Conservation (phyloP, 1,140 invertebrate genomes). For the Lepidostoma basale region DNA sequence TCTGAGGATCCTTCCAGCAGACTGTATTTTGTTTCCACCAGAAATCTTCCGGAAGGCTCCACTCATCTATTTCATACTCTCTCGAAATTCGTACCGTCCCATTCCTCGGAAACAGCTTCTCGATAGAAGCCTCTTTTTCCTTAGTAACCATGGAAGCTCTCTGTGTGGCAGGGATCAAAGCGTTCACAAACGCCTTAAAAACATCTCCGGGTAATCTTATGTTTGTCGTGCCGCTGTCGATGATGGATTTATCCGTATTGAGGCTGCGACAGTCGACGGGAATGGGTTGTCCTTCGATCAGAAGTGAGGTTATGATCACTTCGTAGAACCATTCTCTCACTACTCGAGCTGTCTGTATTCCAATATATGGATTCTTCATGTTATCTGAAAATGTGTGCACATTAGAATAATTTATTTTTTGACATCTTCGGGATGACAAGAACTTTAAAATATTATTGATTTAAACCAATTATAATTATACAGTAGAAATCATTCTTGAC, state of each 20-base stretch:
- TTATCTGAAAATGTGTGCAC: conserved; percentile 30
- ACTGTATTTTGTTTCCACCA: conserved; percentile 34
- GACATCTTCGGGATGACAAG: too few relatives aligned
- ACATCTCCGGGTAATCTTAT: conserved; percentile 37
- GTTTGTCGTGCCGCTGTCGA: conserved; percentile 45
- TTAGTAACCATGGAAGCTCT: not conserved
- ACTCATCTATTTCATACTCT: conserved; percentile 15
- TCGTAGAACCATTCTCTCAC: conserved; percentile 45
- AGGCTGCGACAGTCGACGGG: conserved; percentile 33
- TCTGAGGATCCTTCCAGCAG: conserved; percentile 29
- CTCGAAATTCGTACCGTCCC: not conserved
- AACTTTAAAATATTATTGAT: too few relatives aligned
- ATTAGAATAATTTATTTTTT: not conserved
- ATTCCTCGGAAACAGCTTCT: conserved; percentile 21
- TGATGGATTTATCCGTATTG: conserved; percentile 40
- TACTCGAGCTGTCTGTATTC: conserved; percentile 32
- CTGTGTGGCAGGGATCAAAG: conserved; percentile 17
- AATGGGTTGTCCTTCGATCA: conserved; percentile 24
- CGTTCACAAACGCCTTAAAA: conserved; percentile 36
- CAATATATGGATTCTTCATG: conserved; percentile 32
- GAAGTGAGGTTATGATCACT: conserved; percentile 39
- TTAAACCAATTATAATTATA: too few relatives aligned
- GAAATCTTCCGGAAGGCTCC: conserved; percentile 29
- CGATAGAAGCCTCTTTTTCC: not conserved
- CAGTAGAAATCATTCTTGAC: too few relatives aligned